Conservation (phyloP, 2,797 vertebrate species). For the Megalops cyprinoides region DNA sequence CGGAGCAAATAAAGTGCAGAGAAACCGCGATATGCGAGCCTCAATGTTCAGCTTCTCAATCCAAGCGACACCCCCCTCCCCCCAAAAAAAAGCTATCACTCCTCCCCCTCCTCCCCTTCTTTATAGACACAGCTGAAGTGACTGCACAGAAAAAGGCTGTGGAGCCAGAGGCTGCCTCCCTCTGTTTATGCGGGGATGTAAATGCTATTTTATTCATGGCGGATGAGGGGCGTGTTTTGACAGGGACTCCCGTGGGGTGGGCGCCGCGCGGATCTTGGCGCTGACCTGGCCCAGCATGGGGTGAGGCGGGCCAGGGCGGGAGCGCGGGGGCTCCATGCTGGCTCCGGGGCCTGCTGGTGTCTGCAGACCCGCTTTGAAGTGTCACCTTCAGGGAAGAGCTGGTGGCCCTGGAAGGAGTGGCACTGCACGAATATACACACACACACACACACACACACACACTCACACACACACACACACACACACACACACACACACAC, state of each 20-base stretch:
- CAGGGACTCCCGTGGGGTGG: constrained; percentile 73
- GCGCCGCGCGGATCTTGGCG: constrained; percentile 71
- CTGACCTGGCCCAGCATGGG: constrained; percentile 76
- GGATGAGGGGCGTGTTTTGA: constrained; percentile 72
- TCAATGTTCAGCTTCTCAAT: background rate
- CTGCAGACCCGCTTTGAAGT: constrained; percentile 87
- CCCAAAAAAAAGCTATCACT: too few relatives aligned
- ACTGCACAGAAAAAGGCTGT: too few relatives aligned
- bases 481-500: constrained; percentile 65
- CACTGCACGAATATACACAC: too few relatives aligned
- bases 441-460: too few relatives aligned
- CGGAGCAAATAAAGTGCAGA: too few relatives aligned
- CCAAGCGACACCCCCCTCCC: too few relatives aligned
- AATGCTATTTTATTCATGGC: constrained; percentile 78
- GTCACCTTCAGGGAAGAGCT: constrained; percentile 86
- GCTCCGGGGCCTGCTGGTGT: constrained; percentile 77
- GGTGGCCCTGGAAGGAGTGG: constrained; percentile 75
- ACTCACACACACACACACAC: constrained; percentile 72
- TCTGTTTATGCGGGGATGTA: constrained; percentile 59
- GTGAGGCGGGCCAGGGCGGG: constrained; percentile 59
- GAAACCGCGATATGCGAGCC: background rate
- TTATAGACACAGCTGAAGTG: constrained; percentile 18
- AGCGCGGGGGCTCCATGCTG: constrained; percentile 76
- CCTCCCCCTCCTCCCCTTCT: background rate
- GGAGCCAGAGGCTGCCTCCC: too few relatives aligned